These are phyloP conservation scores for Zhengitettix transpicula DNA, from an alignment of 2,888 invertebrate species.

Conservation along the genomic window DNA sequence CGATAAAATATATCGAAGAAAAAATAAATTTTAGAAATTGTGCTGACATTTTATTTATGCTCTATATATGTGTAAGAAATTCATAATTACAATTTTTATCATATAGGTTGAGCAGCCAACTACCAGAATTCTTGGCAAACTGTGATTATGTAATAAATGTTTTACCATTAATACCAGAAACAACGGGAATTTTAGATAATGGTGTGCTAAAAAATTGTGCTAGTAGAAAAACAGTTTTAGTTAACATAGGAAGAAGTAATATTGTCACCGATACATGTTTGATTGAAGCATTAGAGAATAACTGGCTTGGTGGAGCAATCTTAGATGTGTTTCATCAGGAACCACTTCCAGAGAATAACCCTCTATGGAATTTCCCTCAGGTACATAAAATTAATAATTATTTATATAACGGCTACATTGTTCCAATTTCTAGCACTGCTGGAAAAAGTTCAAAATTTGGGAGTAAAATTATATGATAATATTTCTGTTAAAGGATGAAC, in stretches of 20 bases:
- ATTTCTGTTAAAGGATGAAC: too few relatives aligned
- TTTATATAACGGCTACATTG: too few relatives aligned
- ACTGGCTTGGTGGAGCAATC: constrained; percentile 36
- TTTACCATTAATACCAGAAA: constrained; percentile 33
- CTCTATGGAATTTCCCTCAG: constrained; percentile 32
- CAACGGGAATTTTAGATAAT: constrained; percentile 30
- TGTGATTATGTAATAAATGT: constrained; percentile 38
- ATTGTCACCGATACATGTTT: constrained; percentile 33
- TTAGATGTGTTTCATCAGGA: constrained; percentile 37
- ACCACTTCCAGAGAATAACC: constrained; percentile 30
- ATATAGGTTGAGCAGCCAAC: constrained; percentile 13
- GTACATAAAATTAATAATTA: constrained; percentile 18
- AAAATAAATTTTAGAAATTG: too few relatives aligned
- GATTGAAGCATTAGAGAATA: constrained; percentile 30
- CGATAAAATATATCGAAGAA: too few relatives aligned
- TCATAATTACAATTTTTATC: too few relatives aligned
- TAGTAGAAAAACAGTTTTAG: constrained; percentile 29
- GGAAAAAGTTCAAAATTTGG: too few relatives aligned
- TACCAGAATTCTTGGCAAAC: constrained; percentile 25
- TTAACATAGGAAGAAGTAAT: constrained; percentile 40
- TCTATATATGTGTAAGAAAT: too few relatives aligned
- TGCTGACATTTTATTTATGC: too few relatives aligned
- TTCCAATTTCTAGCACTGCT: too few relatives aligned
- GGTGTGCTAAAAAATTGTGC: constrained; percentile 29
- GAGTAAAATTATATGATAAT: too few relatives aligned